Conservation (phyloP, 2,113 vertebrate species). For the Arenaria interpres region DNA sequence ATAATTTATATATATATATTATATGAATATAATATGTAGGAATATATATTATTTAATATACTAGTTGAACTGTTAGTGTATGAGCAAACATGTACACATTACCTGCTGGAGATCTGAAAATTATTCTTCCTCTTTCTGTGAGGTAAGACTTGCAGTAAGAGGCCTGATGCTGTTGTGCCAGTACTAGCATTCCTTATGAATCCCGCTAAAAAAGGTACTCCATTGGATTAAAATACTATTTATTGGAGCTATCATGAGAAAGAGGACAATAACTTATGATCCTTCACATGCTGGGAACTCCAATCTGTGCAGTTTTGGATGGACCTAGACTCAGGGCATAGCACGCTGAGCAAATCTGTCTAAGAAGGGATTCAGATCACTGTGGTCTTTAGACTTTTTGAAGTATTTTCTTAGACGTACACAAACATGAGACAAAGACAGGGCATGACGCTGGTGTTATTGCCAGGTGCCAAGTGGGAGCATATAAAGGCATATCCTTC, state of each 20-base stretch:
- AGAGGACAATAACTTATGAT: not conserved
- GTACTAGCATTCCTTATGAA: not conserved
- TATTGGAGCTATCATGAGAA: not conserved
- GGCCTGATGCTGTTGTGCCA: not conserved
- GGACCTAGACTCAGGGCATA: not conserved
- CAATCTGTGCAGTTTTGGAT: not conserved
- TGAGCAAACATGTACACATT: not conserved
- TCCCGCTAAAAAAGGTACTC: not conserved
- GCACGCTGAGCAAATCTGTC: accelerated
- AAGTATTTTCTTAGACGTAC: not conserved
- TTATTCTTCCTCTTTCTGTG: not conserved
- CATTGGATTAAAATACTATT: not conserved
- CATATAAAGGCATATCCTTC: not conserved
- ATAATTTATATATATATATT: not conserved
- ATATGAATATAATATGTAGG: not conserved
- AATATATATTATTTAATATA: not conserved
- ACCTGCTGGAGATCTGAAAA: not conserved
- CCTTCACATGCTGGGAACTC: not conserved
- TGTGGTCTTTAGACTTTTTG: not conserved
- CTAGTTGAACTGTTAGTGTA: not conserved
- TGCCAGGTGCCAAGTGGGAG: not conserved
- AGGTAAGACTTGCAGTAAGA: not conserved
- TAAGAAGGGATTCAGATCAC: not conserved
- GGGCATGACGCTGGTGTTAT: not conserved
- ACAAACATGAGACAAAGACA: not conserved